Percentiles rank a stretch among this genome's conserved stretches.
These are phyloP conservation scores for Tetranychus piercei DNA, from an alignment of 2,888 invertebrate species.

Conservation along the genomic window DNA sequence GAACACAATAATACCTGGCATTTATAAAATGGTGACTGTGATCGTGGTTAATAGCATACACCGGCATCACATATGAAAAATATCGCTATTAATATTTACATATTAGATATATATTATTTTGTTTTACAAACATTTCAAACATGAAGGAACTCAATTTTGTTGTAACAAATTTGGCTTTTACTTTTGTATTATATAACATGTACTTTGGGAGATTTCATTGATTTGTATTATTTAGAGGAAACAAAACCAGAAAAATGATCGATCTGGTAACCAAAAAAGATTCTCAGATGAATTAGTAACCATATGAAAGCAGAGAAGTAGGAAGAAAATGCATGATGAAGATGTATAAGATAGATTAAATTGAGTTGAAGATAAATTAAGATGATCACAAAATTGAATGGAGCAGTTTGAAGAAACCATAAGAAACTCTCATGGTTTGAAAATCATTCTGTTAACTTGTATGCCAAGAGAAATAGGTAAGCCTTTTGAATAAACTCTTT, in stretches of 20 bases:
- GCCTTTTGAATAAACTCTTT: no score
- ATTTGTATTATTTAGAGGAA: no score
- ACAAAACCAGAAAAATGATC: no score
- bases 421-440: neutral
- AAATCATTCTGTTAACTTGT: neutral
- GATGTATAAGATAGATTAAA: neutral
- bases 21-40: constrained; percentile 30
- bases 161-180: no score
- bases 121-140: neutral
- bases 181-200: no score
- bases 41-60: neutral
- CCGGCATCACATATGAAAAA: constrained; percentile 1
- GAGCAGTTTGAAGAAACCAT: neutral
- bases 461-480: neutral
- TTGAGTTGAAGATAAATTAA: neutral
- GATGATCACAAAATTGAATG: neutral
- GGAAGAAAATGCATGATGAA: neutral
- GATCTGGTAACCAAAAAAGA: no score
- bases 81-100: neutral
- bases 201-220: no score
- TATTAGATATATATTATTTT: neutral
- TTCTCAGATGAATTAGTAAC: no score
- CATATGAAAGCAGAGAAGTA: neutral
- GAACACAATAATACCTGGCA: constrained; percentile 71
- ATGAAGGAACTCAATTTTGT: neutral